Evolutionary conservation across 2,888 invertebrate species (phyloP), one percentile per base, ranked within the genome.

Genomic region (Beris morrisii): DNA sequence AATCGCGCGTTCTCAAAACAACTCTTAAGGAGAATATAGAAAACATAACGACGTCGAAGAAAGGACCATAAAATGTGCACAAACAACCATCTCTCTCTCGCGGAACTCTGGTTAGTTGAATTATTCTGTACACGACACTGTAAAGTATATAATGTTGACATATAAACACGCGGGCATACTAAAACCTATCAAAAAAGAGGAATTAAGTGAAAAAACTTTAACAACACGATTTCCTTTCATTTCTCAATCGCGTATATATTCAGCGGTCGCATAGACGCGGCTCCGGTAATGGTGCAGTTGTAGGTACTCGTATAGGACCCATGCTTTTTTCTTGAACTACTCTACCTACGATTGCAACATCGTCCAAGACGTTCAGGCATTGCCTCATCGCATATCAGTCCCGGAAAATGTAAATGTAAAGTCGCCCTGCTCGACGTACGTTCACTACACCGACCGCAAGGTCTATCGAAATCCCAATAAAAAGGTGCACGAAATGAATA

Each of bases 171-270:
- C 61, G 61, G 61, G 52, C 50, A 48, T 52, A 32, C 32, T 58
- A 54, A 65, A 65, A 64, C 65, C 65, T 56, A 56, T 65, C 61
- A 43, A 65, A 65, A 56, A 68, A 68, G 68, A 68, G 61, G 68
- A 65, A 68, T 68, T 68, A 65, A 68, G 68, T 68, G 68, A 65
- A 65, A 68, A 68, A 67, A 68, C 65, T 61, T 65, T 61, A 61
- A 65, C 61, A 68, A 65, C 64, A 68, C 65, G 68, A 68, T 59
- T 68, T 68, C 56, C 64, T 65, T 68, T 65, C 68, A 68, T 68
- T 68, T 68, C 68, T 68, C 68, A 68, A 68, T 65, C 65, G 64
- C 7, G 38, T 3, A 38, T 38, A 7, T 7, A 7, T 38, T 38
- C 38, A 7, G 7, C 38, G 38, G 38, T 38, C 22, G 22, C 22